Conservation (phyloP, 2,888 invertebrate species). For the Chrysomela aeneicollis region DNA sequence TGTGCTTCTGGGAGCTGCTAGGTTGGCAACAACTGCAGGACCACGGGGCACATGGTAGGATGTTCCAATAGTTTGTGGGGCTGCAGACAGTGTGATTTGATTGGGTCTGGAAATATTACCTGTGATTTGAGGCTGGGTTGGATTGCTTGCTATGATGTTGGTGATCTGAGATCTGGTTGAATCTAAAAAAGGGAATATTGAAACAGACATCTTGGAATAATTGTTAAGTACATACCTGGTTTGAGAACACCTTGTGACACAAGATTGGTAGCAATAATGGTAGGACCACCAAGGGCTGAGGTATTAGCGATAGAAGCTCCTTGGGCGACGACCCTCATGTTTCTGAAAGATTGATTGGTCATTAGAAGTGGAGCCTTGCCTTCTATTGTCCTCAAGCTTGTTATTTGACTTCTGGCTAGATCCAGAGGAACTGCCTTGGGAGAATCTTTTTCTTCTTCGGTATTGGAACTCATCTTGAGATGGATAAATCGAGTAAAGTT, state of each 20-base stretch:
- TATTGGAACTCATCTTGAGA: slow-evolving; percentile 57
- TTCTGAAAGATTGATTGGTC: slow-evolving; percentile 57
- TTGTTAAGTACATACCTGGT: slow-evolving; percentile 56
- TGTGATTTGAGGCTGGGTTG: slow-evolving; percentile 41
- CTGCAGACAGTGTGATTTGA: slow-evolving; percentile 58
- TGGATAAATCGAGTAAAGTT: slow-evolving; percentile 22
- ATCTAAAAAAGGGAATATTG: slow-evolving; percentile 32
- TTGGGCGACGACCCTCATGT: slow-evolving; percentile 59
- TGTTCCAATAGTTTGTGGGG: slow-evolving; percentile 55
- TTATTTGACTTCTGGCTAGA: slow-evolving; percentile 64
- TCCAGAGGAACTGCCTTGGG: slow-evolving; percentile 66
- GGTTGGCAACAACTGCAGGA: slow-evolving; percentile 77
- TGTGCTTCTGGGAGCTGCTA: slow-evolving; percentile 73
- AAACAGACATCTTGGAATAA: slow-evolving; percentile 2
- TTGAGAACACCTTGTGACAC: slow-evolving; percentile 65
- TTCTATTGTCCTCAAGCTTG: slow-evolving; percentile 63
- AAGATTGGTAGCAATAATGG: slow-evolving; percentile 60
- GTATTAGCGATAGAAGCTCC: slow-evolving; percentile 53
- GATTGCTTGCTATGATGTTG: slow-evolving; percentile 39
- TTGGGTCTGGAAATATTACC: slow-evolving; percentile 52
- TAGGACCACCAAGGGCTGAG: slow-evolving; percentile 52
- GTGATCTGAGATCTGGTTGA: slow-evolving; percentile 44
- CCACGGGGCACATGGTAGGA: slow-evolving; percentile 65
- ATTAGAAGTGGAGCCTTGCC: slow-evolving; percentile 56
- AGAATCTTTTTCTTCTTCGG: slow-evolving; percentile 66